phyloP scores from a whole-genome alignment of 1,140 invertebrate genomes.

The Chlorops oryzae region DNA sequence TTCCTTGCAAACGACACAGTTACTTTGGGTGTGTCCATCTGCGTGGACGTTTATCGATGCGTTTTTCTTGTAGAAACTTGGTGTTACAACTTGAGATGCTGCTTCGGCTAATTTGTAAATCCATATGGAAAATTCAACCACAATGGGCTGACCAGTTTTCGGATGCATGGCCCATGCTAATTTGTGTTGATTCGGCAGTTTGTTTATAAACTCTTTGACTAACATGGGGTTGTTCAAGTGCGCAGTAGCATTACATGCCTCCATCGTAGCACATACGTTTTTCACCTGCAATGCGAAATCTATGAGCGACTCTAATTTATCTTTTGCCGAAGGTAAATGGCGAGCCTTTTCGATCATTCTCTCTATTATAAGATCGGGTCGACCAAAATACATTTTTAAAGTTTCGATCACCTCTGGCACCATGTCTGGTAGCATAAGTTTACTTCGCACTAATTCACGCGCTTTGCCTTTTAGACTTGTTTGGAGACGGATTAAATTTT shows the following conservation, averaged over 20 bases:
- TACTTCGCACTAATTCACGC: slow-evolving; percentile 2
- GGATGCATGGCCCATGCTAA: slow-evolving; percentile 6
- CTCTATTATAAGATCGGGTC: slow-evolving; percentile 5
- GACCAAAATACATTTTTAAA: slow-evolving; percentile 6
- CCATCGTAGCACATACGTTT: slow-evolving; percentile 11
- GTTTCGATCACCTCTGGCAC: slow-evolving; percentile 9
- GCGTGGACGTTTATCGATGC: slow-evolving; percentile 1
- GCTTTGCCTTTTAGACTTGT: slow-evolving; percentile 1
- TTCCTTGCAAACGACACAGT: not conserved
- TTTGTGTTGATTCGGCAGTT: slow-evolving; percentile 6
- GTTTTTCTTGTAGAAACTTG: not conserved
- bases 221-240: slow-evolving; percentile 6
- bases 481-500: too few species aligned
- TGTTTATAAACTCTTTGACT: slow-evolving; percentile 3
- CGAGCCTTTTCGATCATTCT: not conserved
- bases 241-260: slow-evolving; percentile 2
- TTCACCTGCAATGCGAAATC: slow-evolving; percentile 2
- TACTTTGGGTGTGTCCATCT: not conserved
- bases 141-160: not conserved
- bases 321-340: slow-evolving; percentile 1
- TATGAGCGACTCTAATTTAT: slow-evolving; percentile 3
- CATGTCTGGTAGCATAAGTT: not conserved
- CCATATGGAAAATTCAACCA: slow-evolving; percentile 1
- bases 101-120: too few species aligned
- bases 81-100: not conserved